Evolutionary conservation across 1,140 invertebrate species (phyloP).

Genomic region (Philaenus spumarius): DNA sequence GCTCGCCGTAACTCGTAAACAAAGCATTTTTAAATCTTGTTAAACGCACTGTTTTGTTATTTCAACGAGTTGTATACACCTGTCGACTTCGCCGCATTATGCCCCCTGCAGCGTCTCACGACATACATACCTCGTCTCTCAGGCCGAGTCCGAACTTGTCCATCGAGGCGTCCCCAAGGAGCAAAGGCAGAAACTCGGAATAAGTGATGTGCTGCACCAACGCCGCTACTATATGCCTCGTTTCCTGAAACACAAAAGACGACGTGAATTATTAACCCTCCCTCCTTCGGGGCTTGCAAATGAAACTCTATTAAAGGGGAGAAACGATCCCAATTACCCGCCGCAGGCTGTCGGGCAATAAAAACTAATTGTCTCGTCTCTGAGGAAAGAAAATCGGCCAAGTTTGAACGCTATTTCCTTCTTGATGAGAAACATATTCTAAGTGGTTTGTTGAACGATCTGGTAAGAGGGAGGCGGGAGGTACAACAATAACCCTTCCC

Average conservation of each 20-base stretch:
- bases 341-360: constrained; percentile 7
- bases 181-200: constrained; percentile 79
- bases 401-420: background rate
- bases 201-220: constrained; percentile 85
- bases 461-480: background rate
- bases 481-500: constrained; percentile 2
- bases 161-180: constrained; percentile 52
- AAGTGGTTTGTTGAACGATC: background rate
- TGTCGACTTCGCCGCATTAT: too few species aligned
- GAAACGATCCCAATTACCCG: constrained; percentile 7
- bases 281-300: constrained; percentile 3
- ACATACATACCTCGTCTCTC: constrained; percentile 56
- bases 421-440: constrained; percentile 12
- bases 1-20: too few species aligned
- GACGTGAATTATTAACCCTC: constrained; percentile 10
- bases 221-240: constrained; percentile 72
- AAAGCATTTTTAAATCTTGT: too few species aligned
- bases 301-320: constrained; percentile 17
- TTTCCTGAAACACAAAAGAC: constrained; percentile 66
- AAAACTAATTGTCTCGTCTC: constrained; percentile 11
- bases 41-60: too few species aligned
- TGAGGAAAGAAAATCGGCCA: constrained; percentile 15
- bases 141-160: constrained; percentile 68
- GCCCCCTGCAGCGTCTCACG: too few species aligned
- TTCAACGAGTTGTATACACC: too few species aligned